Evolutionary conservation across 2,888 invertebrate genomes (phyloP).

Genomic region (Rhamnusium bicolor): DNA sequence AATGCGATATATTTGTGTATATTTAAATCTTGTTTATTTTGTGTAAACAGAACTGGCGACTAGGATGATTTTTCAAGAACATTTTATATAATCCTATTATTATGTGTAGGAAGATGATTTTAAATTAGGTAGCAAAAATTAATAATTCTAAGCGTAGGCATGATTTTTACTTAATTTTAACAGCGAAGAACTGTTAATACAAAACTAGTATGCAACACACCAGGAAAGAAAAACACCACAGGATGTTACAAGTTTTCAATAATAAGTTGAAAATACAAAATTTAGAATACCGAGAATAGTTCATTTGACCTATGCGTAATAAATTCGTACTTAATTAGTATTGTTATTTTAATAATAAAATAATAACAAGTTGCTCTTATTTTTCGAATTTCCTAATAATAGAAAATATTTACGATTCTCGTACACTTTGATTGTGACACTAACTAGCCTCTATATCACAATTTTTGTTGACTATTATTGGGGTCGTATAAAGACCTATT

Average conservation of each 20-base stretch:
- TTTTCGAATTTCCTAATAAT: neutral
- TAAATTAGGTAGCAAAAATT: conserved; percentile 13
- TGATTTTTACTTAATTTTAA: conserved; percentile 34
- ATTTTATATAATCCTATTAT: neutral
- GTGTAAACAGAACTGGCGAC: neutral
- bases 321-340: neutral
- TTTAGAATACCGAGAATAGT: conserved; percentile 38
- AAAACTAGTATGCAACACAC: conserved; percentile 46
- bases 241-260: conserved; percentile 55
- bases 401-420: no score
- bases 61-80: neutral
- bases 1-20: neutral
- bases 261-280: conserved; percentile 51
- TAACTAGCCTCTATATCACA: no score
- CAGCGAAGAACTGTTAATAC: conserved; percentile 30
- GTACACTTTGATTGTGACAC: no score
- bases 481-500: no score
- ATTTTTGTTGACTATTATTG: no score
- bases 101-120: conserved; percentile 13
- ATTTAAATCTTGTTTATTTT: neutral
- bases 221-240: conserved; percentile 48
- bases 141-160: neutral
- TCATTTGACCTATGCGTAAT: conserved; percentile 6
- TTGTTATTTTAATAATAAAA: neutral
- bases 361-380: no score